These are phyloP conservation scores for Sepioteuthis lessoniana DNA, from an alignment of 2,888 invertebrate genomes.

Conservation along the genomic window DNA sequence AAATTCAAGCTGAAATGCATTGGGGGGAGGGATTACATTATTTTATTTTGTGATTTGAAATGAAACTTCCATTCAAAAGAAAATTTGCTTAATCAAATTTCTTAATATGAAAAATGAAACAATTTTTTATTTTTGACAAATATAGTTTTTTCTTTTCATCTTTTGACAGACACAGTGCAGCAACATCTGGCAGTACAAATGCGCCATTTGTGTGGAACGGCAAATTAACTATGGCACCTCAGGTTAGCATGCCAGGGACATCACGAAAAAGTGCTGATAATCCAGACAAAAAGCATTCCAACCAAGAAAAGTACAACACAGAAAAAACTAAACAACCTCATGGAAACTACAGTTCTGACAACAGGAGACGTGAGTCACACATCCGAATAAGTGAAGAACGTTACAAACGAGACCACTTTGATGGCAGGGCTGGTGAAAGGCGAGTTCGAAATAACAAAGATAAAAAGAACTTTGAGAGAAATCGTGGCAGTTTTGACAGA, in stretches of 20 bases:
- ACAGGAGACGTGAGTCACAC: neutral
- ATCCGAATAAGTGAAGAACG: neutral
- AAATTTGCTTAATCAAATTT: neutral
- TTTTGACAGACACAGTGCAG: neutral
- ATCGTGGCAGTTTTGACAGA: neutral
- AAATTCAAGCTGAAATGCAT: no score
- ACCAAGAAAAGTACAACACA: neutral
- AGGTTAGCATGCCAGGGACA: neutral
- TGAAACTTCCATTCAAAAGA: no score
- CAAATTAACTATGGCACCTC: no score
- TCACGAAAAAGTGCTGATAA: neutral
- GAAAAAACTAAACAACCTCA: neutral
- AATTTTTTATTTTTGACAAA: no score
- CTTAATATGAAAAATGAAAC: no score
- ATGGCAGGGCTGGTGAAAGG: neutral
- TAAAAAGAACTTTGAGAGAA: neutral
- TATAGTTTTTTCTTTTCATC: neutral
- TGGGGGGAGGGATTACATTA: no score
- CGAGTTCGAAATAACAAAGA: neutral
- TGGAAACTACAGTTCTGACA: neutral
- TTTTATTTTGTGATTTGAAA: no score
- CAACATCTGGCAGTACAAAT: neutral
- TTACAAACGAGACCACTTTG: neutral
- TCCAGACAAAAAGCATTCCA: neutral
- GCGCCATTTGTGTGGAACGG: no score